phyloP scores from a whole-genome alignment of 1,140 invertebrate species.

The Drosophila mauritiana region DNA sequence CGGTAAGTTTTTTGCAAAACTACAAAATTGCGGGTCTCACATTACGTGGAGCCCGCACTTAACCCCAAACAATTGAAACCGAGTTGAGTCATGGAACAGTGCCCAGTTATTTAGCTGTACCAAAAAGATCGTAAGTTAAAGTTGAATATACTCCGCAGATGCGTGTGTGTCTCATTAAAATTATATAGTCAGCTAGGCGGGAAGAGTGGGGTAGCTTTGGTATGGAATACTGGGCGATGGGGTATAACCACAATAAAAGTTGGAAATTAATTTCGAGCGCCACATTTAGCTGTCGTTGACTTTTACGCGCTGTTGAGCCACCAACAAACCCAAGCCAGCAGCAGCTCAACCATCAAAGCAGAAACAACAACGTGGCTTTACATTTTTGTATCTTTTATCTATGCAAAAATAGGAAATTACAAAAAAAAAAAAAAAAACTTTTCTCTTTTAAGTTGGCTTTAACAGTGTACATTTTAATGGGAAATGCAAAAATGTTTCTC shows the following conservation, averaged over 20 bases:
- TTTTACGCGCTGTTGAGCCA: slow-evolving; percentile 77
- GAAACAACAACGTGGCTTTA: slow-evolving; percentile 31
- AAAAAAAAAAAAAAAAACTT: slow-evolving; percentile 34
- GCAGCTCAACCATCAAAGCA: slow-evolving; percentile 25
- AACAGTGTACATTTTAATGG: slow-evolving; percentile 55
- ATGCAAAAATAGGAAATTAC: slow-evolving; percentile 64
- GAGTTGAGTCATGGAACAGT: slow-evolving; percentile 66
- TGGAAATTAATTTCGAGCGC: slow-evolving; percentile 71
- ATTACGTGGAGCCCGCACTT: slow-evolving; percentile 28
- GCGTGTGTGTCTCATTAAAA: slow-evolving; percentile 69
- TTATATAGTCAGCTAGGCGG: slow-evolving; percentile 40
- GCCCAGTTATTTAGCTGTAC: slow-evolving; percentile 23
- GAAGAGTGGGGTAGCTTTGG: not conserved
- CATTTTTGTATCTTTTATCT: slow-evolving; percentile 59
- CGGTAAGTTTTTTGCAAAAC: slow-evolving; percentile 59
- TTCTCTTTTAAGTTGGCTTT: slow-evolving; percentile 29
- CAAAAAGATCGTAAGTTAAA: slow-evolving; percentile 66
- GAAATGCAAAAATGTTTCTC: slow-evolving; percentile 55
- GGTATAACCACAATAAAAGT: slow-evolving; percentile 72
- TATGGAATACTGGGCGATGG: slow-evolving; percentile 13
- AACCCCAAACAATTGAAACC: slow-evolving; percentile 23
- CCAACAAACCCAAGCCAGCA: slow-evolving; percentile 26
- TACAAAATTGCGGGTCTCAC: slow-evolving; percentile 15
- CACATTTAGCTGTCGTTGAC: slow-evolving; percentile 78
- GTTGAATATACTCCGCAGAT: slow-evolving; percentile 49